Conservation (phyloP, 2,797 vertebrate species). For the Anniella stebbinsi region DNA sequence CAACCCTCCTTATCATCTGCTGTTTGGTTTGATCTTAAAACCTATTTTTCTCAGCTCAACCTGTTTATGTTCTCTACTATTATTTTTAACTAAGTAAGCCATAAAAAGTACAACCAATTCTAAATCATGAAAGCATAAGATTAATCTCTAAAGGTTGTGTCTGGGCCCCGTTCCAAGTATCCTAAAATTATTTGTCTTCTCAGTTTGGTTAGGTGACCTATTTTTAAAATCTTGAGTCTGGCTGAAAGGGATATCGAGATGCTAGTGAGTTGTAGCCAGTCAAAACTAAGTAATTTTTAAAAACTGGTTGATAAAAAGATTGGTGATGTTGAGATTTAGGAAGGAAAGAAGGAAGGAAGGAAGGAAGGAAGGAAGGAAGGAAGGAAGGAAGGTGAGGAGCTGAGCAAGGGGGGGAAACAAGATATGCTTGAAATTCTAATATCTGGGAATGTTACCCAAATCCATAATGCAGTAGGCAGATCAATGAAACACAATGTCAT, state of each 20-base stretch:
- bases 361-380: too few relatives aligned
- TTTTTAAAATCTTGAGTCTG: not conserved
- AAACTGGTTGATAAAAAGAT: not conserved
- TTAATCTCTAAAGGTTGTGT: not conserved
- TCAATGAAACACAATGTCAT: not conserved
- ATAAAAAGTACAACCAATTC: not conserved
- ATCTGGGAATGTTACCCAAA: not conserved
- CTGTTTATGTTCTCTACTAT: not conserved
- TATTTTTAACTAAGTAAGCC: not conserved
- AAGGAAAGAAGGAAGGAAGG: too few relatives aligned
- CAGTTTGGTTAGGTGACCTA: not conserved
- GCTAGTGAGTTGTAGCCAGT: not conserved
- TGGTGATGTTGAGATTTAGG: not conserved
- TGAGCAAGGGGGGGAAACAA: too few relatives aligned
- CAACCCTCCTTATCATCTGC: not conserved
- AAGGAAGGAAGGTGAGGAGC: not conserved
- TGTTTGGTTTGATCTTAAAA: constrained; percentile 14
- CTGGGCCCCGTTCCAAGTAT: not conserved
- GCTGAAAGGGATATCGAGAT: not conserved
- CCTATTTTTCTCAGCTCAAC: not conserved
- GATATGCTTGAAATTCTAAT: too few relatives aligned
- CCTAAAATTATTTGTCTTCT: not conserved
- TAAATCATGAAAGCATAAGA: not conserved
- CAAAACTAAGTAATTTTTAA: not conserved
- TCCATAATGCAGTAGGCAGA: not conserved